These are phyloP conservation scores for Oopsacas minuta DNA, from an alignment of 37 sponge, comb jelly and placozoan genomes.

Conservation along the genomic window DNA sequence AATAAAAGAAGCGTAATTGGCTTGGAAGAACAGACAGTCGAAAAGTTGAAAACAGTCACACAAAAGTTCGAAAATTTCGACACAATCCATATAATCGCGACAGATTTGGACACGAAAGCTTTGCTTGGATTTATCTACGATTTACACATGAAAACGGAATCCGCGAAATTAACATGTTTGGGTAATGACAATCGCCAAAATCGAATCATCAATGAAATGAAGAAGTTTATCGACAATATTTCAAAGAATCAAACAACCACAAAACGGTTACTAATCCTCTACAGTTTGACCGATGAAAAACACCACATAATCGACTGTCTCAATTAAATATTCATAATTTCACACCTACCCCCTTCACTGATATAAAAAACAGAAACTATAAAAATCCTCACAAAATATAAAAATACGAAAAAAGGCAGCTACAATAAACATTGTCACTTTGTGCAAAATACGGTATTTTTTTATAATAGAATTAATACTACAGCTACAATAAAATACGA, in stretches of 20 bases:
- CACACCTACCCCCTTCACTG: neutral
- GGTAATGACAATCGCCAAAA: neutral
- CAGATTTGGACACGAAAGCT: neutral
- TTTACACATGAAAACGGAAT: conserved; percentile 12
- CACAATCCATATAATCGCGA: neutral
- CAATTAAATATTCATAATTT: conserved; percentile 2
- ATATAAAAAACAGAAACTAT: neutral
- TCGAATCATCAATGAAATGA: neutral
- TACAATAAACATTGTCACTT: conserved; percentile 1
- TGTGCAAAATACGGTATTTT: neutral
- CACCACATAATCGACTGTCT: neutral
- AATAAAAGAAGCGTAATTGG: neutral
- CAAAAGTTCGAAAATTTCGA: neutral
- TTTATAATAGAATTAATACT: neutral
- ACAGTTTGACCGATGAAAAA: conserved; percentile 1
- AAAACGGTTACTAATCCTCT: neutral
- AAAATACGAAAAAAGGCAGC: conserved; percentile 14
- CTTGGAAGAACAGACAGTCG: neutral
- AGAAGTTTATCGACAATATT: neutral
- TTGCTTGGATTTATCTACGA: neutral
- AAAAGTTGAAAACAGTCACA: neutral
- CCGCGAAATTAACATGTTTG: neutral
- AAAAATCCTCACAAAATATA: neutral
- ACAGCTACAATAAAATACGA: neutral
- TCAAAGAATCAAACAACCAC: neutral